Evolutionary conservation across 1,140 invertebrate species (phyloP).

Genomic region (Psix sp.): DNA sequence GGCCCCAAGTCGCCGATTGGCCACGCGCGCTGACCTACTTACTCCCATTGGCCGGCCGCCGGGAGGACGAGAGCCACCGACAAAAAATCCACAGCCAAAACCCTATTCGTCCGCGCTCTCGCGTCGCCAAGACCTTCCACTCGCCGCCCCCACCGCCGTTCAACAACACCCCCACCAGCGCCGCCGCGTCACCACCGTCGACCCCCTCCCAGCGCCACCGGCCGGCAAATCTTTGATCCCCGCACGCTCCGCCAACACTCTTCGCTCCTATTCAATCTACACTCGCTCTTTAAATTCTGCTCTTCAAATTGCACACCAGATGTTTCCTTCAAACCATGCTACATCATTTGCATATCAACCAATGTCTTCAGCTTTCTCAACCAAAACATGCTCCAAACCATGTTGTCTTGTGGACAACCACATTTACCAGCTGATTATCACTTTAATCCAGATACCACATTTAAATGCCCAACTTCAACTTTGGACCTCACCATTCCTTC

Average conservation of each 20-base stretch:
- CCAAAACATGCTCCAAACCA: too few species aligned
- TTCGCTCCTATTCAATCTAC: conserved; percentile 30
- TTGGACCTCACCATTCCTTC: too few species aligned
- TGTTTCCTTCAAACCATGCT: too few species aligned
- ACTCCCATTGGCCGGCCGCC: conserved; percentile 67
- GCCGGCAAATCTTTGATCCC: conserved; percentile 18
- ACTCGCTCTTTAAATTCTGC: too few species aligned
- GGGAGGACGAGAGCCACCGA: conserved; percentile 66
- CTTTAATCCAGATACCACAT: too few species aligned
- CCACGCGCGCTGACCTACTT: conserved; percentile 65
- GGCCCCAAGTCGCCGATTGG: conserved; percentile 67
- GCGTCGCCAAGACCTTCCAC: conserved; percentile 34
- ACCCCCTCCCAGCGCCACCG: conserved; percentile 13
- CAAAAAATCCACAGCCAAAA: conserved; percentile 66
- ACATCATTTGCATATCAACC: too few species aligned
- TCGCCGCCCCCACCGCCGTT: conserved; percentile 11
- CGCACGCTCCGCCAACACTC: conserved; percentile 14
- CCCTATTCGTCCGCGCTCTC: conserved; percentile 56
- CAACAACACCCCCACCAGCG: conserved; percentile 4
- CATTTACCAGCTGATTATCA: too few species aligned
- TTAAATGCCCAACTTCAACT: too few species aligned
- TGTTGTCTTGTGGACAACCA: too few species aligned
- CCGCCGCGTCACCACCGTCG: conserved; percentile 2
- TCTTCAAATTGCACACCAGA: too few species aligned
- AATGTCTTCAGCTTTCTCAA: too few species aligned